Conservation (phyloP, 2,113 vertebrate genomes). For the Cacatua alba region DNA sequence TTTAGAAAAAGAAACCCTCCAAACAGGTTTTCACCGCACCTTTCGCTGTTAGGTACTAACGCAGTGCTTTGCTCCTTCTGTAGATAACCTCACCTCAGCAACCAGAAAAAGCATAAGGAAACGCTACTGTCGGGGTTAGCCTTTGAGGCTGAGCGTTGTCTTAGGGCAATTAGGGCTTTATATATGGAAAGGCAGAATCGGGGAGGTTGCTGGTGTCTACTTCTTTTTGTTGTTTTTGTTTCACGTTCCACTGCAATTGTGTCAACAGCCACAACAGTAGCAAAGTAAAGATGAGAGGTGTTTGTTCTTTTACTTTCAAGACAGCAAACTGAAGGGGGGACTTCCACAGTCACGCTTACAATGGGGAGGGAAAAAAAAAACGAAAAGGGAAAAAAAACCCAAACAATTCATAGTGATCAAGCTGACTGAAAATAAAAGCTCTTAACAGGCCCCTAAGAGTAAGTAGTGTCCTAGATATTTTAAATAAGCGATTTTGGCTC, state of each 20-base stretch:
- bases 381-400: not conserved
- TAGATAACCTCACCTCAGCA: not conserved
- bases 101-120: not conserved
- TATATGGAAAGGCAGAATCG: not conserved
- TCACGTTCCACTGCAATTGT: not conserved
- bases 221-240: accelerated
- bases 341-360: not conserved
- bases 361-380: not conserved
- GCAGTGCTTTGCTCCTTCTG: not conserved
- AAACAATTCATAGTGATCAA: not conserved
- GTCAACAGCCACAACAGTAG: not conserved
- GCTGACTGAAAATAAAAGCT: constrained; percentile 2
- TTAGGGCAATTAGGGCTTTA: not conserved
- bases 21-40: not conserved
- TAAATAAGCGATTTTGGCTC: constrained; percentile 4
- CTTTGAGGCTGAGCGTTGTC: not conserved
- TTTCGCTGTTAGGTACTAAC: not conserved
- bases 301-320: not conserved
- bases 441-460: not conserved
- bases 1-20: not conserved
- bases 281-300: not conserved
- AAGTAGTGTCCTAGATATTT: not conserved
- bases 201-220: not conserved
- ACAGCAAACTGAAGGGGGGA: not conserved
- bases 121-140: not conserved